Percentiles rank a stretch among this genome's conserved stretches.
Evolutionary conservation across 2,113 vertebrate species (phyloP).

Genomic region (Phainopepla nitens): DNA sequence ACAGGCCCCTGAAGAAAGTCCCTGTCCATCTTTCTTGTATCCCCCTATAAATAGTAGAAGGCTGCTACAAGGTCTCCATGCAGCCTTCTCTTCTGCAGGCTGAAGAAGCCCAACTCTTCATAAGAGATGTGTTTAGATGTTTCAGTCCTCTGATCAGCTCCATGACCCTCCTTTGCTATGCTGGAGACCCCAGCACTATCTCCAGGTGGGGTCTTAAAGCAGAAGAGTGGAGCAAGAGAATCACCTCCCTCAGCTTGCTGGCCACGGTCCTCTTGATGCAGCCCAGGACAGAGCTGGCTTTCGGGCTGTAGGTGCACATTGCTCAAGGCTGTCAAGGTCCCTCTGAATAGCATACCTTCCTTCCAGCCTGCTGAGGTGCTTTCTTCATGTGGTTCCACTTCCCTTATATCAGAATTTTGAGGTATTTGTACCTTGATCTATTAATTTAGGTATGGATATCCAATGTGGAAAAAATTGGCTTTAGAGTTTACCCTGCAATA

Average conservation of each 20-base stretch:
- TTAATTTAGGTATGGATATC: not conserved
- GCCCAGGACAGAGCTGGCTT: not conserved
- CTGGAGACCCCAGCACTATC: not conserved
- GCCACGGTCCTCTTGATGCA: not conserved
- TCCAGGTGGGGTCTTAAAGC: not conserved
- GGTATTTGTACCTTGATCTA: not conserved
- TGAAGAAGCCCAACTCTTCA: not conserved
- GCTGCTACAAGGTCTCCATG: fast-evolving
- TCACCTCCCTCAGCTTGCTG: not conserved
- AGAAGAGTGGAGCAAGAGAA: not conserved
- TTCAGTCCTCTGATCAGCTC: not conserved
- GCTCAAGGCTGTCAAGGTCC: not conserved
- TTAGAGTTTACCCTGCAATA: not conserved
- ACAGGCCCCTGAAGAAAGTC: not conserved
- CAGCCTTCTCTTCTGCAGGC: not conserved
- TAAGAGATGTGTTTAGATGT: too few relatives aligned
- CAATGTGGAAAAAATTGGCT: not conserved
- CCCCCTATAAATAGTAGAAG: not conserved
- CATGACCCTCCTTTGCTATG: not conserved
- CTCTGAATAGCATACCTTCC: not conserved
- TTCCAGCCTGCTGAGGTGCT: not conserved
- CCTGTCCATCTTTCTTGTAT: not conserved
- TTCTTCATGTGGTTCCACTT: not conserved
- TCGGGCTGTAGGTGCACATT: not conserved
- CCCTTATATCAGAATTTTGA: not conserved